Conservation (phyloP, 2,113 vertebrate species). For the human (Homo sapiens) region DNA sequence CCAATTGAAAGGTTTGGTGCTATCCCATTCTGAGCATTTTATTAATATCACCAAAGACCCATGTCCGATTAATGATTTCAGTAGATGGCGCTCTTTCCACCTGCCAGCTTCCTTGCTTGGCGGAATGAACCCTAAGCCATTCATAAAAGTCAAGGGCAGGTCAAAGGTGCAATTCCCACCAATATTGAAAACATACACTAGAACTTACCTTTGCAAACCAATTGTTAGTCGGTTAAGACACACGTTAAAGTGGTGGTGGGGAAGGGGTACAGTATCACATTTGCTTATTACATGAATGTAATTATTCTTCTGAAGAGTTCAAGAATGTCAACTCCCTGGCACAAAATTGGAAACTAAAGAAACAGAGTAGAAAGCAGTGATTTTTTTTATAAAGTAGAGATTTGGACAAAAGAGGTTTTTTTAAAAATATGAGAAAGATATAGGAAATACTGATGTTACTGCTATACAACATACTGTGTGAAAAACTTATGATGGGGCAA, state of each 20-base stretch:
- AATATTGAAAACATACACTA: background rate
- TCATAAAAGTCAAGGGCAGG: background rate
- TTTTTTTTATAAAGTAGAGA: background rate
- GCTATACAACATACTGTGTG: background rate
- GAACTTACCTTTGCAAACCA: background rate
- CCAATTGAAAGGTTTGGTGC: background rate
- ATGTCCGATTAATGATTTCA: background rate
- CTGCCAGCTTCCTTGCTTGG: background rate
- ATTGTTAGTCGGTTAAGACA: background rate
- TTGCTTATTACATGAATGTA: background rate
- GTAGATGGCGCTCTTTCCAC: conserved; percentile 63
- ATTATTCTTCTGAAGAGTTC: background rate
- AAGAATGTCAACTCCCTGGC: background rate
- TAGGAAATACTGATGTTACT: background rate
- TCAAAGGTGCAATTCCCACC: background rate
- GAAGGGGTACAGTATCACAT: background rate
- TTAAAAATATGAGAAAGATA: background rate
- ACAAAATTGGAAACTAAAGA: background rate
- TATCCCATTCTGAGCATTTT: background rate
- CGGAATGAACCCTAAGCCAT: background rate
- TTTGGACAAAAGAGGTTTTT: background rate
- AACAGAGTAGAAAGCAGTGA: background rate
- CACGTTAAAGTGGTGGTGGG: background rate
- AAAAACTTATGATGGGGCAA: background rate
- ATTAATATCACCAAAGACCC: background rate